Percentiles rank a stretch among this genome's conserved stretches.
Evolutionary conservation across 2,113 vertebrate genomes (phyloP).

Genomic region (Heloderma charlesbogerti): DNA sequence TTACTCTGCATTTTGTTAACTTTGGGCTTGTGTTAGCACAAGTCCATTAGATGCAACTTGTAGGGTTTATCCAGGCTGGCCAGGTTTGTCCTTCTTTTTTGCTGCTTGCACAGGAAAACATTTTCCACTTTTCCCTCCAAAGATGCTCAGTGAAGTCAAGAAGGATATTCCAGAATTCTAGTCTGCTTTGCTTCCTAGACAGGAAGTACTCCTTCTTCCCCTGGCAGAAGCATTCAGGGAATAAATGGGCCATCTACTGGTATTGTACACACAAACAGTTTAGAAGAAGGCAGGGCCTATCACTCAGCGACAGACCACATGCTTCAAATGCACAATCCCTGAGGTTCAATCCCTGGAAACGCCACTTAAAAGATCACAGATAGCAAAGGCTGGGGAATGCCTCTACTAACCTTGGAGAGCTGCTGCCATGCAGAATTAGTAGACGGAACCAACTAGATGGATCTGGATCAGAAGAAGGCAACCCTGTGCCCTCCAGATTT

Average conservation of each 20-base stretch:
- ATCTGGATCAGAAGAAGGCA: neutral
- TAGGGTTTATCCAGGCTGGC: neutral
- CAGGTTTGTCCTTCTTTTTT: neutral
- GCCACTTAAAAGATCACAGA: neutral
- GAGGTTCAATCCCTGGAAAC: neutral
- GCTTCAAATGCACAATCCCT: neutral
- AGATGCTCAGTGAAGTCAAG: neutral
- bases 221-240: neutral
- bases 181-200: neutral
- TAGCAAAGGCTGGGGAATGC: neutral
- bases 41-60: neutral
- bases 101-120: neutral
- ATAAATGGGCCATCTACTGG: neutral
- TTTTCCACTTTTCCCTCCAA: neutral
- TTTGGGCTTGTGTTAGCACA: neutral
- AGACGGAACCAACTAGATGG: neutral
- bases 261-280: neutral
- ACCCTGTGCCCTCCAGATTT: too few species aligned
- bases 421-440: neutral
- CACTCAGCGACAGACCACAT: neutral
- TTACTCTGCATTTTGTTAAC: neutral
- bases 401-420: neutral
- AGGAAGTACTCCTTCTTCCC: neutral
- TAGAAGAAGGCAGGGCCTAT: neutral
- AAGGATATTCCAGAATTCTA: neutral